Percentiles rank a stretch among this genome's conserved stretches.
Evolutionary conservation across 2,888 invertebrate species (phyloP).

Genomic region (Drosophila hamatofila): DNA sequence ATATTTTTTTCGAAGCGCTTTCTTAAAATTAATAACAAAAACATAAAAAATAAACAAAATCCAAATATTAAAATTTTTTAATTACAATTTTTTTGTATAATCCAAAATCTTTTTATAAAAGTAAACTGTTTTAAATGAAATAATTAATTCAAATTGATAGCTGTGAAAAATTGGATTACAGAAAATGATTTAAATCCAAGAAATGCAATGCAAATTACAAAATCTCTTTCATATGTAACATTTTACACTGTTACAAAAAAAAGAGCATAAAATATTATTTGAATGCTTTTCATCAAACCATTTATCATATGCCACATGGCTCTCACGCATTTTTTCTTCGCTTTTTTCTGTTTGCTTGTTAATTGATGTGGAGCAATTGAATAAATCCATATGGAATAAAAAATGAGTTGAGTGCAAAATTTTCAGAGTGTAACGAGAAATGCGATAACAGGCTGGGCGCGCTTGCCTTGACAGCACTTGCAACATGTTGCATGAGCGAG

Average conservation of each 20-base stretch:
- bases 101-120: too few species aligned
- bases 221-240: not conserved
- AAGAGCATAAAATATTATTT: not conserved
- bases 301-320: slow-evolving; percentile 9
- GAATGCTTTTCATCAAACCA: not conserved
- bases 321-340: not conserved
- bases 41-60: too few species aligned
- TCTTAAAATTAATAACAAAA: too few species aligned
- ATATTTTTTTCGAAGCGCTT: too few species aligned
- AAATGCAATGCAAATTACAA: not conserved
- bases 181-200: not conserved
- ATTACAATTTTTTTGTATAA: too few species aligned
- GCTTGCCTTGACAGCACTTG: slow-evolving; percentile 55
- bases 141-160: too few species aligned
- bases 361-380: slow-evolving; percentile 67
- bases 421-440: slow-evolving; percentile 73
- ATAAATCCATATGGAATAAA: slow-evolving; percentile 12
- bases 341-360: slow-evolving; percentile 20
- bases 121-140: not conserved
- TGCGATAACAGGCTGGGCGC: slow-evolving; percentile 59
- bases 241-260: not conserved
- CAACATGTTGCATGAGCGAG: slow-evolving; percentile 42
- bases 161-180: not conserved
- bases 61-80: too few species aligned
- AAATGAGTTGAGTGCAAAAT: slow-evolving; percentile 45